Percentiles rank a stretch among this genome's conserved stretches.
Evolutionary conservation across 2,113 vertebrate genomes (phyloP).

Genomic region (Fulica atra): DNA sequence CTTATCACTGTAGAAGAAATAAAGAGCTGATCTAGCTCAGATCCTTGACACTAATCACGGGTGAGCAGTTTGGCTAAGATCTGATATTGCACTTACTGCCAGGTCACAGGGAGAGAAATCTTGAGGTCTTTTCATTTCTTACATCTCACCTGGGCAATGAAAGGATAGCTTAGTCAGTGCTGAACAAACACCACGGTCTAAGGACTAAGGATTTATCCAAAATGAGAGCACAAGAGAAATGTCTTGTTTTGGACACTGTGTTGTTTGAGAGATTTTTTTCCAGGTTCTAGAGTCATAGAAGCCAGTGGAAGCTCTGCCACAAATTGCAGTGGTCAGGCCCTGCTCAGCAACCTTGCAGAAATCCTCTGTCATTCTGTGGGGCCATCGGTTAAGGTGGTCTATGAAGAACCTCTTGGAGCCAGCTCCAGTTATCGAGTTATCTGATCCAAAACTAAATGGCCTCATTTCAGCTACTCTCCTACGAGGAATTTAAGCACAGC

Average conservation of each 20-base stretch:
- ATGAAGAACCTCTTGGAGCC: background rate
- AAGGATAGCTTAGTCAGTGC: background rate
- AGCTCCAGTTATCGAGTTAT: background rate
- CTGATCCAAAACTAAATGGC: background rate
- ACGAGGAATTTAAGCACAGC: background rate
- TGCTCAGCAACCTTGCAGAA: background rate
- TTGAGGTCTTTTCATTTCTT: background rate
- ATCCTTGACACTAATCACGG: background rate
- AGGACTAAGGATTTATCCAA: background rate
- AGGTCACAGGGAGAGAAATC: background rate
- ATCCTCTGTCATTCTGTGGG: background rate
- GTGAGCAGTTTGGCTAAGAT: background rate
- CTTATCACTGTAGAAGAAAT: background rate
- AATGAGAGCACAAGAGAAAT: background rate
- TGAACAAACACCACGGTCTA: background rate
- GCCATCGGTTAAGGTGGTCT: fast-evolving
- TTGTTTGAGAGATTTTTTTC: background rate
- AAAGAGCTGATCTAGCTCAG: slow-evolving; percentile 18
- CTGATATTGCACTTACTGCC: background rate
- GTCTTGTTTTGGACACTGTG: background rate
- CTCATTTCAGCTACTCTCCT: background rate
- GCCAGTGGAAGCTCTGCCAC: background rate
- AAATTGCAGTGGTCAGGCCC: background rate
- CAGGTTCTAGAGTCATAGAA: background rate
- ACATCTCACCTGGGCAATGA: background rate